These are phyloP conservation scores for Pygmarrhopalites habei DNA, from an alignment of 1,140 invertebrate genomes.

Conservation along the genomic window DNA sequence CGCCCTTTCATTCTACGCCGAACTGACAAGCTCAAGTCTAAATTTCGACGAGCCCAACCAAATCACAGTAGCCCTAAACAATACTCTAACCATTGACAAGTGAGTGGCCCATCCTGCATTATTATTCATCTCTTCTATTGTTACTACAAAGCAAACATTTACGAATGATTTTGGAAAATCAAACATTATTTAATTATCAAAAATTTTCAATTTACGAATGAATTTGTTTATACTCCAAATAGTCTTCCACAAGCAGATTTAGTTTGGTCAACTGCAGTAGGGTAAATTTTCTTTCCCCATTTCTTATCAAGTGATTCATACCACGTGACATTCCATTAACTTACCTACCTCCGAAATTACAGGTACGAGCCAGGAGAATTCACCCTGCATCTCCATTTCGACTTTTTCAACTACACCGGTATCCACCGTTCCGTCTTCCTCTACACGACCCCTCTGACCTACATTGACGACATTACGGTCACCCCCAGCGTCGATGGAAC, in stretches of 20 bases:
- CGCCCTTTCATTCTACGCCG: constrained; percentile 58
- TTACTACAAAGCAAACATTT: constrained; percentile 14
- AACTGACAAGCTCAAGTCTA: constrained; percentile 13
- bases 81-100: constrained; percentile 51
- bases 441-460: constrained; percentile 49
- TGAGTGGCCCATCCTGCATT: constrained; percentile 49
- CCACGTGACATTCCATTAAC: constrained; percentile 7
- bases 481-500: constrained; percentile 41
- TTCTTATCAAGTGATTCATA: background rate
- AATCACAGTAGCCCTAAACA: constrained; percentile 58
- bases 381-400: constrained; percentile 49
- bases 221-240: background rate
- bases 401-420: constrained; percentile 64
- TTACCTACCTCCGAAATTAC: background rate
- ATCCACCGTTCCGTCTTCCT: constrained; percentile 56
- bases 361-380: constrained; percentile 40
- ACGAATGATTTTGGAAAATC: background rate
- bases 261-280: background rate
- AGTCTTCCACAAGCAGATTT: background rate
- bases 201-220: background rate
- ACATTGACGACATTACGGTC: constrained; percentile 51
- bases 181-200: background rate
- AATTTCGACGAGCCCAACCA: constrained; percentile 42
- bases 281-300: background rate
- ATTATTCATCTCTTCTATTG: constrained; percentile 47